phyloP scores from a whole-genome alignment of 1,140 invertebrate genomes.

The Drosophila ambigua region DNA sequence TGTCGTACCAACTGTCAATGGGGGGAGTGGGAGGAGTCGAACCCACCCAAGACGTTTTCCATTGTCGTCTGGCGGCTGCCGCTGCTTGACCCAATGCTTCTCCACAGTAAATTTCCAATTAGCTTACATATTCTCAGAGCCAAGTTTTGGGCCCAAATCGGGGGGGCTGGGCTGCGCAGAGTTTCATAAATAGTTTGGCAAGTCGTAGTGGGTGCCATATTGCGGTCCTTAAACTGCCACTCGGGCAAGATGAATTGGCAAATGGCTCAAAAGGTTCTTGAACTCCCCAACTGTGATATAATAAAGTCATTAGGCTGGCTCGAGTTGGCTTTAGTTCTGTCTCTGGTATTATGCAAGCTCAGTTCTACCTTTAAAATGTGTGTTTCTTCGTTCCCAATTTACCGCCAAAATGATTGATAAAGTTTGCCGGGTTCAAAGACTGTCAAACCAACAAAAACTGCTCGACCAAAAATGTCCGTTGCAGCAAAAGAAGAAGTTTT shows the following conservation, averaged over 20 bases:
- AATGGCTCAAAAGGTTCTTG: conserved; percentile 58
- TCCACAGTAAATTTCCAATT: conserved; percentile 60
- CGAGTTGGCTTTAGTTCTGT: not conserved
- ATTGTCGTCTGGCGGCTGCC: conserved; percentile 41
- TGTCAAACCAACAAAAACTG: conserved; percentile 42
- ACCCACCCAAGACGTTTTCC: conserved; percentile 23
- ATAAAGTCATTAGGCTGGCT: conserved; percentile 36
- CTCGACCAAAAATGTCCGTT: conserved; percentile 33
- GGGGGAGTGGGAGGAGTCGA: conserved; percentile 12
- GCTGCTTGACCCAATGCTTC: conserved; percentile 32
- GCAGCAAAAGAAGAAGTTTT: conserved; percentile 45
- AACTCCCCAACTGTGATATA: conserved; percentile 46
- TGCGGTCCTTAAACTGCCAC: conserved; percentile 52
- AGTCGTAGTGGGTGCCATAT: conserved; percentile 58
- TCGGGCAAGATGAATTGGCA: conserved; percentile 69
- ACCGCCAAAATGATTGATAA: conserved; percentile 83
- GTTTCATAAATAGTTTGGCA: conserved; percentile 69
- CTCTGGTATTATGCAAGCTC: not conserved
- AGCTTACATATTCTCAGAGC: conserved; percentile 48
- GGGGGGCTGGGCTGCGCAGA: not conserved
- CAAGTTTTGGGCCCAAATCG: conserved; percentile 29
- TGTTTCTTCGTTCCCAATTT: conserved; percentile 76
- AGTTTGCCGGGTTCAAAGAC: conserved; percentile 53
- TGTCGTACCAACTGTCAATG: conserved; percentile 37
- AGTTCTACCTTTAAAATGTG: conserved; percentile 26